Evolutionary conservation across 2,888 invertebrate genomes (phyloP), one percentile per base, ranked within the genome.

Genomic region (Ecliptopera silaceata): DNA sequence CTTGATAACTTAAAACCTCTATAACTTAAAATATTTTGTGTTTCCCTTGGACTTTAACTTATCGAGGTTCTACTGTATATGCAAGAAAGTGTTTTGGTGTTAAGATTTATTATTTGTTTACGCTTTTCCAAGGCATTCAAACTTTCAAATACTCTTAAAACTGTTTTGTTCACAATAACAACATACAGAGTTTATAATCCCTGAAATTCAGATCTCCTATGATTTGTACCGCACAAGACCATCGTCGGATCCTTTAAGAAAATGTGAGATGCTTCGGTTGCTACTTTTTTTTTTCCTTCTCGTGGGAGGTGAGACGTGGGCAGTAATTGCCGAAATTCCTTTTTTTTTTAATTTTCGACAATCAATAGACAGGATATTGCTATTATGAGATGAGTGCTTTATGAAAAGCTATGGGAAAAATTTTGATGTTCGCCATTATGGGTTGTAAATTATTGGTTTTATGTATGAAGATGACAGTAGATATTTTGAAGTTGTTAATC

Each of bases 281-380:
- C 83, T 77, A 81, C 80, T 78, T 81, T 87, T 88, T 22, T 87
- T 82, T 65, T 64, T 63, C 68, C 70, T 82, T 87, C 84, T 81
- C 89, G 86, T 90, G 90, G 89, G 90, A 89, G 90, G 90, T 86
- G 86, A 79, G 85, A 81, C 79, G 81, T 89, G 48, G 48, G 39
- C 39, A 31, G 48, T 54, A 89, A 90, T 90, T 89, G 89, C 84
- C 88, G 86, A 89, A 87, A 89, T 89, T 88, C 88, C 88, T 81
- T 1, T 26, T 26, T 26, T 26, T 26, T 26, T 26, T 26, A 87
- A 88, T 87, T 90, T 89, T 90, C 88, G 88, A 89, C 89, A 89
- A 89, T 90, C 88, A 87, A 86, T 87, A 87, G 88, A 82, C 88
- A 87, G 89, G 88, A 89, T 89, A 86, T 90, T 82, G 87, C 87